Conservation (phyloP, 2,797 vertebrate genomes). For the Argyrosomus regius region DNA sequence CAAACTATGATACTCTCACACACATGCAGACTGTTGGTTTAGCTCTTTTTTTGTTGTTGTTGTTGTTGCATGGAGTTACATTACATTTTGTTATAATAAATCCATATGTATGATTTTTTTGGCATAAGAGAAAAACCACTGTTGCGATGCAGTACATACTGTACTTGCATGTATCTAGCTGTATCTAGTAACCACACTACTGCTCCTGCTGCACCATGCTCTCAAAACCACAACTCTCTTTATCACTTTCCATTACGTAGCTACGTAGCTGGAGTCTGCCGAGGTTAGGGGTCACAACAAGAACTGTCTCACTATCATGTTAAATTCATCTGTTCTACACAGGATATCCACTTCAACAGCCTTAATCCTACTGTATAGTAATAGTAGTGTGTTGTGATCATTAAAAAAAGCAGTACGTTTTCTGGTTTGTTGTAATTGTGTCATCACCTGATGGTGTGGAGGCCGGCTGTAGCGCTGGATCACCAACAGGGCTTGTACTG, state of each 20-base stretch:
- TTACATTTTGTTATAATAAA: constrained; percentile 10
- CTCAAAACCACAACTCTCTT: constrained; percentile 81
- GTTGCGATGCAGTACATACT: constrained; percentile 73
- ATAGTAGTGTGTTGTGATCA: not conserved
- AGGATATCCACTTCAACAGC: not conserved
- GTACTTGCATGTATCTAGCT: constrained; percentile 75
- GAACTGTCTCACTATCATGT: constrained; percentile 21
- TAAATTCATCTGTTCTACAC: constrained; percentile 16
- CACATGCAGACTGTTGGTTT: not conserved
- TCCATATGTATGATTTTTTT: constrained; percentile 28
- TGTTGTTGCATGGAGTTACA: not conserved
- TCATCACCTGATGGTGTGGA: constrained; percentile 71
- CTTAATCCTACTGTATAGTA: not conserved
- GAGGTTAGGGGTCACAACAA: constrained; percentile 69
- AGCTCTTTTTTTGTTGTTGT: not conserved
- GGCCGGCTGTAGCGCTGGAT: constrained; percentile 60
- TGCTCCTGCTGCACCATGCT: constrained; percentile 80
- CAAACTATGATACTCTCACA: not conserved
- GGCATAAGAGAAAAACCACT: constrained; percentile 69
- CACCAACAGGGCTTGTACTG: constrained; percentile 42
- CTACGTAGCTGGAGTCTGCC: constrained; percentile 45
- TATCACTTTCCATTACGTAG: constrained; percentile 81
- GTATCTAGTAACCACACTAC: constrained; percentile 81
- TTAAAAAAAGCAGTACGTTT: not conserved
- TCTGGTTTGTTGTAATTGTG: not conserved